Base-by-base conservation (phyloP, 2,113 vertebrate species). In the Columbina picui region DNA sequence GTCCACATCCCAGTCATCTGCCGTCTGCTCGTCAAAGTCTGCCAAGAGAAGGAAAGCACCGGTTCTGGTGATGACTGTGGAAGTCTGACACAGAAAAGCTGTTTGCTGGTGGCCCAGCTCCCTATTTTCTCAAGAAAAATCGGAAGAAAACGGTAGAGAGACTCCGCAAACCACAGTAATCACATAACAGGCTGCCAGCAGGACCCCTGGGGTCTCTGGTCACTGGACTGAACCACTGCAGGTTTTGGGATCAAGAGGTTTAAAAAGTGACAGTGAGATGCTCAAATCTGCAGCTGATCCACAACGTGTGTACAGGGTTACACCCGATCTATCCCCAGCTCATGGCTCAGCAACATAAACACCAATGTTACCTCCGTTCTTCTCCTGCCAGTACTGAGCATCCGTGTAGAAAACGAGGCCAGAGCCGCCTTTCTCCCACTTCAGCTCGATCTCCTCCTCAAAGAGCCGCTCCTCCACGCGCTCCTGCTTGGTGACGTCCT, bases 1-100 rank as follows among this genome's bases (percentile, higher is more conserved):
- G 97, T 99, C 99, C 76, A 99, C 99, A 18, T 99, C 99, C 99
- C 99, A 99, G 97, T 99, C 99, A 6, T 99, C 99, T 0, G 99
- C 97, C 0, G 99, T 99, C 97, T 99, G 98, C 96, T 99, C 99
- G 41, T 99, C 99, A 77, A 99, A 99, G 97, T 99, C 99, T 99
- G 97, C 43, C 92, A 77, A 96, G 95, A 93, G 39, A 97, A 81
- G 64, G 60, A 27, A 80, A 90, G 11, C 32, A 75, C 3, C 1
- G 2, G 7, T 20, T 50, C 15, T 6, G 43, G 68, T 27, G 71
- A n/a, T 5, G 34, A 15, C 5, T 27, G 43, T 14, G 59, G 60
- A 45, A 47, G 29, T 7, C 8, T 78, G 78, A 32, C 69, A 45
- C 12, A 11, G 6, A 50, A 47, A 6, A 52, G 45, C 47, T 32